Evolutionary conservation across 1,140 invertebrate species (phyloP).

Genomic region (Meloidogyne exigua): DNA sequence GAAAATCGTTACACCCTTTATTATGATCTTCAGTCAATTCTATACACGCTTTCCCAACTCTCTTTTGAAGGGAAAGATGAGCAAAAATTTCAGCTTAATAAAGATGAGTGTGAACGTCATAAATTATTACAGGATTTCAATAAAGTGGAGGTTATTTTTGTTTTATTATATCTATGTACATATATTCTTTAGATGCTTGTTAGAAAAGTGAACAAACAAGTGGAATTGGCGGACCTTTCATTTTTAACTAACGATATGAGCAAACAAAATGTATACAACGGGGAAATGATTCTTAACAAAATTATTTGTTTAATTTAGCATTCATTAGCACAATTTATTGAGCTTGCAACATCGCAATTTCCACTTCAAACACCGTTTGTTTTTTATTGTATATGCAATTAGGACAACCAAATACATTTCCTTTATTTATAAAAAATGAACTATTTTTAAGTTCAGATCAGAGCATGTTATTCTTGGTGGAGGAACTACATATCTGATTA

Average conservation of each 20-base stretch:
- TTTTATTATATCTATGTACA: background rate
- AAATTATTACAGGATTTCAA: slow-evolving; percentile 11
- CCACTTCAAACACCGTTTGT: slow-evolving; percentile 30
- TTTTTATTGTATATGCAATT: background rate
- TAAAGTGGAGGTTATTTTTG: slow-evolving; percentile 23
- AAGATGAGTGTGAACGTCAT: slow-evolving; percentile 24
- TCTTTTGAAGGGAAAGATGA: slow-evolving; percentile 31
- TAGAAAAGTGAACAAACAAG: slow-evolving; percentile 31
- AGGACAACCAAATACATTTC: too few species aligned
- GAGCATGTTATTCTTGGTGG: slow-evolving; percentile 31
- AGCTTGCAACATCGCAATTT: slow-evolving; percentile 29
- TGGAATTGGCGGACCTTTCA: slow-evolving; percentile 30
- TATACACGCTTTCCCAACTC: slow-evolving; percentile 29
- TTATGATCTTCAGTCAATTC: slow-evolving; percentile 41
- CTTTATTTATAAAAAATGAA: background rate
- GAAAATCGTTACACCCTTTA: slow-evolving; percentile 29
- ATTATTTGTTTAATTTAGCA: slow-evolving; percentile 18
- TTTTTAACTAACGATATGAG: slow-evolving; percentile 32
- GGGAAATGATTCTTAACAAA: background rate
- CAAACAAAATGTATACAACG: slow-evolving; percentile 4
- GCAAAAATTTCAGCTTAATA: slow-evolving; percentile 28
- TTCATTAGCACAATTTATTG: slow-evolving; percentile 32
- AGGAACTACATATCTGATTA: slow-evolving; percentile 30
- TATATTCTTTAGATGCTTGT: slow-evolving; percentile 24
- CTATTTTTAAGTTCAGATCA: background rate